Percentiles rank a stretch among this genome's conserved stretches.
These are phyloP conservation scores for Listronotus oregonensis DNA, from an alignment of 1,140 invertebrate species.

Conservation along the genomic window DNA sequence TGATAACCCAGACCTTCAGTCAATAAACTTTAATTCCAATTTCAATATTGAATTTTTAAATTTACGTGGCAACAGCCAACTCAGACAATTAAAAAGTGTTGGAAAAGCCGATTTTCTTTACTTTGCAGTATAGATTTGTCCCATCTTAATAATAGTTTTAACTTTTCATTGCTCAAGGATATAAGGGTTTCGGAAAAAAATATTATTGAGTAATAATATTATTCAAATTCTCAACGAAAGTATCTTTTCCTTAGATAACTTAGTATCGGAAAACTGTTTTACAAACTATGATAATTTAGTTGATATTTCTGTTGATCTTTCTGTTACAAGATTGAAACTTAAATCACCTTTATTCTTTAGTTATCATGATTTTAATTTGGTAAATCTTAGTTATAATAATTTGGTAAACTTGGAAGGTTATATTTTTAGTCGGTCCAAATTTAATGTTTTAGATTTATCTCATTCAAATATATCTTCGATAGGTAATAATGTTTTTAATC, in stretches of 20 bases:
- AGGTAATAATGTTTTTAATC: constrained; percentile 5
- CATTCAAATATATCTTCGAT: constrained; percentile 7
- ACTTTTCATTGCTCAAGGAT: not conserved
- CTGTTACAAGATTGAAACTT: not conserved
- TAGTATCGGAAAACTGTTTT: not conserved
- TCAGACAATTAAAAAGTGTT: not conserved
- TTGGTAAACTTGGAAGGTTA: not conserved
- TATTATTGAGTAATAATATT: not conserved
- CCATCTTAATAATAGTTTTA: constrained; percentile 4
- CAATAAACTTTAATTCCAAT: not conserved
- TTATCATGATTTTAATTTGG: not conserved
- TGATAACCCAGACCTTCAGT: constrained; percentile 4
- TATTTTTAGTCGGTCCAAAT: constrained; percentile 1
- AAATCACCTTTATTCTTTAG: constrained; percentile 10
- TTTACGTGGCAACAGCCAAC: constrained; percentile 9
- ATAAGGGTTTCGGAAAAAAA: not conserved
- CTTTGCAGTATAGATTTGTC: constrained; percentile 11
- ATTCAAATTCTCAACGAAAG: not conserved
- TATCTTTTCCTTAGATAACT: not conserved
- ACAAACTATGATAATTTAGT: too few relatives aligned
- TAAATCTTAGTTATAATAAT: constrained; percentile 24
- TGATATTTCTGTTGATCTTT: constrained; percentile 7
- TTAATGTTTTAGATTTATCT: constrained; percentile 5
- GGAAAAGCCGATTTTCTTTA: not conserved
- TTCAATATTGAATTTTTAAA: constrained; percentile 1